These are phyloP conservation scores for Antechinus stuartii DNA, from an alignment of 2,113 vertebrate genomes.

Conservation along the genomic window DNA sequence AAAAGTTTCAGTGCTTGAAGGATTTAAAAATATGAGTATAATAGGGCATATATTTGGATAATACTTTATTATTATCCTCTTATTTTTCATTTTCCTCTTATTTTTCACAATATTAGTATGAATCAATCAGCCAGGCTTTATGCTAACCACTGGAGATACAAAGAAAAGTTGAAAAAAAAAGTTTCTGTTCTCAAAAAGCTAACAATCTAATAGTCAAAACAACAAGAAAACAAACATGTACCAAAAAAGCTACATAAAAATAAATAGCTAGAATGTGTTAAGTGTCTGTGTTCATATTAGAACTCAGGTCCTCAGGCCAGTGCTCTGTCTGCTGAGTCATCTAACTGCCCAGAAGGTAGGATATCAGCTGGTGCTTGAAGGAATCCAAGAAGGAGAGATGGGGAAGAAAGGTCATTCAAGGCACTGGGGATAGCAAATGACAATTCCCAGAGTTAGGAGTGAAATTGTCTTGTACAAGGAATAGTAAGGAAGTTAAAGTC, in stretches of 20 bases:
- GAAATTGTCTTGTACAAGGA: neutral
- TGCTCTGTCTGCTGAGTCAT: too few species aligned
- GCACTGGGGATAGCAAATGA: neutral
- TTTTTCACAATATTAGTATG: neutral
- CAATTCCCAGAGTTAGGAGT: neutral
- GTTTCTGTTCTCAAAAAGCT: neutral
- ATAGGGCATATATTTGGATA: neutral
- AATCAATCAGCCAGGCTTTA: neutral
- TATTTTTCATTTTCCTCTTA: neutral
- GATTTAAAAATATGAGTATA: neutral
- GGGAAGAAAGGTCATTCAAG: neutral
- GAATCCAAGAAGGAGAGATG: neutral
- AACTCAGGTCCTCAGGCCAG: too few species aligned
- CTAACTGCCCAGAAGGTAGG: too few species aligned
- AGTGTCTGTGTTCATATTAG: too few species aligned
- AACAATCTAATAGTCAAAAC: neutral
- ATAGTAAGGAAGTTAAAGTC: neutral
- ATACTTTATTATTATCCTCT: neutral
- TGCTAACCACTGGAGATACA: neutral
- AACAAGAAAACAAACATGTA: neutral
- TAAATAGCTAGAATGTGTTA: neutral
- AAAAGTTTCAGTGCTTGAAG: neutral
- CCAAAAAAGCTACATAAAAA: neutral
- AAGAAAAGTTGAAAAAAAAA: neutral
- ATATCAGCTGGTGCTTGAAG: neutral